Percentiles rank a stretch among this genome's conserved stretches.
phyloP scores from a whole-genome alignment of 2,888 invertebrate genomes.

The Leucophenga maculata region DNA sequence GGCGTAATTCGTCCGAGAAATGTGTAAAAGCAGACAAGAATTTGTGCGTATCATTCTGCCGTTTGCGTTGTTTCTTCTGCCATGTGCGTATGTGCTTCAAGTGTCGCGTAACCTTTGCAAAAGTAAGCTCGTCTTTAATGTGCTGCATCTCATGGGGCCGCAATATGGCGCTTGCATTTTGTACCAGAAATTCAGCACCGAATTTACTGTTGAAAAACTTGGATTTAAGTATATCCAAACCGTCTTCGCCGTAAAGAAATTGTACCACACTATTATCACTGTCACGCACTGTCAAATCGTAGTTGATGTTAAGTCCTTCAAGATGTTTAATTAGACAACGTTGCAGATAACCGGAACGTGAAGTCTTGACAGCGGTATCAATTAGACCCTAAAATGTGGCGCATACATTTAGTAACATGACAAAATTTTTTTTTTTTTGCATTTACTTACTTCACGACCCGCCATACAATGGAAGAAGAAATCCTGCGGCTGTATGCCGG shows the following conservation, averaged over 20 bases:
- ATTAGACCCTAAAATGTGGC: conserved; percentile 83
- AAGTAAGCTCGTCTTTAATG: conserved; percentile 75
- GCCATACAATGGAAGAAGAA: conserved; percentile 99
- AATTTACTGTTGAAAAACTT: conserved; percentile 82
- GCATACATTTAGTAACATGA: not conserved
- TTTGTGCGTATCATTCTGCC: conserved; percentile 72
- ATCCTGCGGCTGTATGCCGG: conserved; percentile 98
- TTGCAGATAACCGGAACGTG: conserved; percentile 97
- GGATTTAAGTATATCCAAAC: conserved; percentile 89
- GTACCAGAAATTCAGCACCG: conserved; percentile 85
- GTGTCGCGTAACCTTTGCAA: conserved; percentile 74
- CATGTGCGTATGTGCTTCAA: conserved; percentile 77
- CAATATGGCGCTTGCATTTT: conserved; percentile 82
- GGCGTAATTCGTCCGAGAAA: conserved; percentile 75
- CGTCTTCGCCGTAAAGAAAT: conserved; percentile 95
- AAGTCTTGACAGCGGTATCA: conserved; percentile 99
- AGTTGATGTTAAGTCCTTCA: conserved; percentile 93
- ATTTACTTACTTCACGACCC: conserved; percentile 87
- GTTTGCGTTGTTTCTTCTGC: conserved; percentile 75
- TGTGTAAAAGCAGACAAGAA: conserved; percentile 75
- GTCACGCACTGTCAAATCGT: conserved; percentile 96
- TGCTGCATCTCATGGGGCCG: conserved; percentile 75
- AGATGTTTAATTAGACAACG: conserved; percentile 97
- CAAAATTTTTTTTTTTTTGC: not conserved
- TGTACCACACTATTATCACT: conserved; percentile 93